Evolutionary conservation across 2,113 vertebrate genomes (phyloP), one percentile per base, ranked within the genome.

Genomic region (Onychostoma macrolepis): DNA sequence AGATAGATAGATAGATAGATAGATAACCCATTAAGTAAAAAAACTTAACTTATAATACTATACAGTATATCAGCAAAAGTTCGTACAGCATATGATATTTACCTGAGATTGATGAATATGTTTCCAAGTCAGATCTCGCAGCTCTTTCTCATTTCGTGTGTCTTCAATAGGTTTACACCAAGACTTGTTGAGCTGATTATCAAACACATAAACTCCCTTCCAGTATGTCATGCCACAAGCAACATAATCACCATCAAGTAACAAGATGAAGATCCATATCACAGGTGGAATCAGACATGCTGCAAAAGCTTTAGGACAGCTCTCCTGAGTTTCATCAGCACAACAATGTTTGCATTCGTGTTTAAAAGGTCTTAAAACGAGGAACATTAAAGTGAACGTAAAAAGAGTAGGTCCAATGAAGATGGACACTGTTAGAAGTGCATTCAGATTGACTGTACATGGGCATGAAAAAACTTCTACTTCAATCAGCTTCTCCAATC

Each of bases 391-490:
- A 19, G 4, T 9, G 0, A 53, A 84, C 0, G n/a, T 2, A 38
- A 74, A 26, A 12, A 85, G 21, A 58, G 83, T 21, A 36, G 83
- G 69, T 8, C 21, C 83, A 30, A 30, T 58, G 24, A 76, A 75
- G 33, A 85, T 28, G n/a, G 6, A 61, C 2, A 17, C 17, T 72
- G 30, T 13, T 4, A 72, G 9, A 1, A 30, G 4, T 21, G 9
- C 13, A 43, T 85, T 85, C 24, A 41, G 21, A 3, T 9, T 33
- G 1, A 17, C 8, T 19, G 7, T 43, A 24, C 83, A 85, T 6
- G 83, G 83, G 6, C 83, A 85, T 24, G 83, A 75, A n/a, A 85
- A 21, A 4, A 12, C 2, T 63, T 7, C 58, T 15, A 63, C 24
- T 63, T 61, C 50, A 19, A 43, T 75, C 33, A 85, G 15, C 50